Conservation (phyloP, 2,113 vertebrate genomes). For the Brevimyrus niger region DNA sequence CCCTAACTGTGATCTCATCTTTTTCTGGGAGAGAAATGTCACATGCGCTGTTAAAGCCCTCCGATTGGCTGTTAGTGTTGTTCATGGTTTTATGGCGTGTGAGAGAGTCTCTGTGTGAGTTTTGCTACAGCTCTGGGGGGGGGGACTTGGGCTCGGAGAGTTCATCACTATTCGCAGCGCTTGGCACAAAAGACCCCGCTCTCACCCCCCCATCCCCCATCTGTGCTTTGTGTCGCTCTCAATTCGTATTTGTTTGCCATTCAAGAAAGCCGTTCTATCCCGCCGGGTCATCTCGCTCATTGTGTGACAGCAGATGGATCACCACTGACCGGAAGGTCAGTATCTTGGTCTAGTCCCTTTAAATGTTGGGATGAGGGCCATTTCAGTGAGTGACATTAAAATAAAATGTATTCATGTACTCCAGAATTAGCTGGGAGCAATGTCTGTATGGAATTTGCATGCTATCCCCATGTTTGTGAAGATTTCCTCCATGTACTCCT, state of each 20-base stretch:
- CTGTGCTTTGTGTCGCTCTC: conserved; percentile 21
- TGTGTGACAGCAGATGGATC: not conserved
- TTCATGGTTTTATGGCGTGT: not conserved
- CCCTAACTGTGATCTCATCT: not conserved
- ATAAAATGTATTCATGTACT: not conserved
- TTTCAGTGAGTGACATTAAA: not conserved
- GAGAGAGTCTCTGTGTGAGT: not conserved
- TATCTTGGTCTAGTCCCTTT: not conserved
- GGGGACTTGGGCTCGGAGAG: not conserved
- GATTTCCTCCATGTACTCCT: not conserved
- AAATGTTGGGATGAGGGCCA: not conserved
- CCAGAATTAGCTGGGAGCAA: not conserved
- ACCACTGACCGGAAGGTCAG: not conserved
- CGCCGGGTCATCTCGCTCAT: not conserved
- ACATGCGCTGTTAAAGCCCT: not conserved
- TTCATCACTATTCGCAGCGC: conserved; percentile 12
- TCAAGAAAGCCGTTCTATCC: not conserved
- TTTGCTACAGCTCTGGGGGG: not conserved
- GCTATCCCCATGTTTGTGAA: not conserved
- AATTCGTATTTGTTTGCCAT: conserved; percentile 37
- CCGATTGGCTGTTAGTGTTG: not conserved
- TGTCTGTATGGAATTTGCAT: not conserved
- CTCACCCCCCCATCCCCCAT: not conserved
- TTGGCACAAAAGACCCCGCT: conserved; percentile 12
- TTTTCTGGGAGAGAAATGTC: not conserved